phyloP scores from a whole-genome alignment of 2,797 vertebrate genomes.

The Otolemur crassicaudatus region DNA sequence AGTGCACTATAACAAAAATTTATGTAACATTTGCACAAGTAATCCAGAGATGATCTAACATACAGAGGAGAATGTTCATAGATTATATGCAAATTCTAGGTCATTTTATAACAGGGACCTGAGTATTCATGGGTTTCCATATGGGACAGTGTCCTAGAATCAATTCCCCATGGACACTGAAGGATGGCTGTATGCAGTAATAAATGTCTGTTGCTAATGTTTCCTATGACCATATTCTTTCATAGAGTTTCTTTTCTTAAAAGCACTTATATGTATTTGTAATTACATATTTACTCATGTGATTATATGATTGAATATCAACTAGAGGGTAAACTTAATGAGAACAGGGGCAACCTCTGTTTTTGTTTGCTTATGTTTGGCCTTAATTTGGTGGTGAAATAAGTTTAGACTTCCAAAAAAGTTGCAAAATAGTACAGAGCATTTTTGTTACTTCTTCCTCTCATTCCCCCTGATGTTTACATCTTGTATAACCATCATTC shows the following conservation, averaged over 20 bases:
- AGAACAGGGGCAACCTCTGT: not conserved
- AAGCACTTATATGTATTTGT: not conserved
- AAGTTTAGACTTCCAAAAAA: conserved; percentile 1
- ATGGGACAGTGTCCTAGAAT: not conserved
- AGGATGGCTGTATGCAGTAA: not conserved
- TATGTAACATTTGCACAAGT: not conserved
- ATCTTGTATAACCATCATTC: not conserved
- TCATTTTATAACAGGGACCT: not conserved
- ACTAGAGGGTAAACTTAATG: not conserved
- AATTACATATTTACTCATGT: not conserved
- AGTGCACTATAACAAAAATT: not conserved
- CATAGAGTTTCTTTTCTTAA: not conserved
- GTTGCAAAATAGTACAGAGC: not conserved
- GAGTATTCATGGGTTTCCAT: not conserved
- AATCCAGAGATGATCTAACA: not conserved
- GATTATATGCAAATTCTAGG: not conserved
- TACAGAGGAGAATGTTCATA: not conserved
- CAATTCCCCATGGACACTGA: not conserved
- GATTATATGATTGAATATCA: not conserved
- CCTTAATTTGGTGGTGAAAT: not conserved
- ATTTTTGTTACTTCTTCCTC: not conserved
- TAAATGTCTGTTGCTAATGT: conserved; percentile 25
- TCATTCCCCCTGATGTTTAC: not conserved
- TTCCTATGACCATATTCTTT: not conserved
- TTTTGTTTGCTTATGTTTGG: not conserved